A percentile compares a stretch with the other conserved stretches of the same genome.
Evolutionary conservation across 2,888 invertebrate species (phyloP).

Genomic region (Sepioteuthis lessoniana): DNA sequence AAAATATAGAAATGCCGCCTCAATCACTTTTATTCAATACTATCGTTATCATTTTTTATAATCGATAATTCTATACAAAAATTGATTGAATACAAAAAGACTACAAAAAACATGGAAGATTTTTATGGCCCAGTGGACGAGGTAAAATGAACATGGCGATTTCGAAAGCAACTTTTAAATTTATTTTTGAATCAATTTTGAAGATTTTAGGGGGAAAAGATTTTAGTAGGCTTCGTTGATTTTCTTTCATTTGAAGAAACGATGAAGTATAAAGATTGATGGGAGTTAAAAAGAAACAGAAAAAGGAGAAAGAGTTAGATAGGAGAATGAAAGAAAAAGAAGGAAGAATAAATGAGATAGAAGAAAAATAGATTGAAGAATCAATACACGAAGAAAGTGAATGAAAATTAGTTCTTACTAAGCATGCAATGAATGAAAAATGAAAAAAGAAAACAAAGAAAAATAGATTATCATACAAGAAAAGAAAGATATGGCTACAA

Average conservation of each 20-base stretch:
- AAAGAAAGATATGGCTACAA: too few species aligned
- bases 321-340: not conserved
- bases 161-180: not conserved
- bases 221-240: not conserved
- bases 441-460: too few species aligned
- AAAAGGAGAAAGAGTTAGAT: not conserved
- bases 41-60: not conserved
- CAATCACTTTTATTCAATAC: not conserved
- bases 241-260: not conserved
- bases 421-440: too few species aligned
- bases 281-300: not conserved
- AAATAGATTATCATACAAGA: too few species aligned
- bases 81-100: not conserved
- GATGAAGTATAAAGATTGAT: not conserved
- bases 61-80: constrained; percentile 33
- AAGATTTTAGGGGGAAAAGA: not conserved
- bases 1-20: not conserved
- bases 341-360: not conserved
- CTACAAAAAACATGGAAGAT: not conserved
- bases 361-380: too few species aligned
- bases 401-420: too few species aligned
- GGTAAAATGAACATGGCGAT: constrained; percentile 15
- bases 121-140: not conserved
- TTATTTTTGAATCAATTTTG: not conserved
- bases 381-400: too few species aligned